Evolutionary conservation across 2,797 vertebrate genomes (phyloP), one percentile per base, ranked within the genome.

Genomic region (Natrix natrix): DNA sequence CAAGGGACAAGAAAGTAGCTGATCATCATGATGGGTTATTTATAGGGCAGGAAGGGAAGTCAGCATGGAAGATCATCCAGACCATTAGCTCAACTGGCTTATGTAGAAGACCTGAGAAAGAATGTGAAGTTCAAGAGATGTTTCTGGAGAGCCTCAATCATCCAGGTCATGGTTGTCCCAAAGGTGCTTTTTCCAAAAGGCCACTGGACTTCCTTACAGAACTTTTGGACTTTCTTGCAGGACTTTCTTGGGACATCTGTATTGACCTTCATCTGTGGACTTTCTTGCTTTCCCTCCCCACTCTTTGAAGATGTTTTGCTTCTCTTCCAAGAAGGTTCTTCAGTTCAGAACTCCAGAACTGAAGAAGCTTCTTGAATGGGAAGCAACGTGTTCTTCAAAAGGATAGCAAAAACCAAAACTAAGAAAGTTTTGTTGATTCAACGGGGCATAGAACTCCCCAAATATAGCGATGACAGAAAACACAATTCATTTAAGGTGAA

Each of bases 1-100:
- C 97, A 97, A 97, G 95, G 96, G 92, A 95, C 96, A 95, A 83
- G 91, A 88, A 87, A 57, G 88, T 88, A 93, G 95, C 96, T 96
- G 94, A 93, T 93, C 93, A 74, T 92, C 93, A 48, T 24, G 87
- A 28, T 13, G 48, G 16, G 8, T 59, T 60, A 32, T 88, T 93
- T 78, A 91, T 74, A 88, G 52, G 13, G 60, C 54, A 32, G 14
- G 0, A 37, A 83, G 20, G 20, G 8, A 20, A 83, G 37, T 11
- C 20, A 78, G 17, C 17, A 17, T 87, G 16, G 86, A 32, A 32
- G 61, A 17, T 88, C 28, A 24, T 28, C 20, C 32, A 52, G 37
- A 86, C 24, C 43, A 4, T 14, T 7, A 74, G 11, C 24, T 90
- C 43, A 5, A 16, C 20, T 55, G 14, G n/a, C n/a, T 56, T 52